Conservation (phyloP, 2,888 invertebrate genomes). For the Alloplasta piceator region DNA sequence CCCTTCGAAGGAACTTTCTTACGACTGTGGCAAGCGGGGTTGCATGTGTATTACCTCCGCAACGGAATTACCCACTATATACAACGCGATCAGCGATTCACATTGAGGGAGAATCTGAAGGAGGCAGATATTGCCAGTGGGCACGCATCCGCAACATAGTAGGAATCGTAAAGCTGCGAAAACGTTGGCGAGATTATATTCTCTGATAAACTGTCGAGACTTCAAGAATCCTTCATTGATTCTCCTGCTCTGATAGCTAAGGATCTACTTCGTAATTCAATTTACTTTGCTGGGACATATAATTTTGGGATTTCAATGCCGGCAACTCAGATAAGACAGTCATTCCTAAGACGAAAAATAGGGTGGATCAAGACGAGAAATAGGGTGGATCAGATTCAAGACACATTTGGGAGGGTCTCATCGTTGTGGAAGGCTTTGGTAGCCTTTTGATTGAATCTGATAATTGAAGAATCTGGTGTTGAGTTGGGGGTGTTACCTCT, state of each 20-base stretch:
- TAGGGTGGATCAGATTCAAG: too few species aligned
- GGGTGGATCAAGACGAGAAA: too few species aligned
- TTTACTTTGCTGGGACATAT: not conserved
- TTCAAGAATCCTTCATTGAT: not conserved
- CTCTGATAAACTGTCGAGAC: conserved; percentile 19
- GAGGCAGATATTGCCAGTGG: conserved; percentile 42
- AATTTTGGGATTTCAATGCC: not conserved
- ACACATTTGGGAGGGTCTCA: too few species aligned
- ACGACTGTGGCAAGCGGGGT: conserved; percentile 27
- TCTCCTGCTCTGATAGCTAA: not conserved
- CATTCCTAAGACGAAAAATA: too few species aligned
- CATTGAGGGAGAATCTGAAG: not conserved
- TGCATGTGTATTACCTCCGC: conserved; percentile 46
- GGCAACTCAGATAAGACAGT: not conserved
- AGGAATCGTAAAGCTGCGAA: conserved; percentile 37
- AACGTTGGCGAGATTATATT: conserved; percentile 19
- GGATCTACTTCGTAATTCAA: not conserved
- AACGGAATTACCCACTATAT: conserved; percentile 27
- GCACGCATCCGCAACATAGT: conserved; percentile 48
- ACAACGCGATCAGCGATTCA: conserved; percentile 22
- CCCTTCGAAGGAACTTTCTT: conserved; percentile 44
- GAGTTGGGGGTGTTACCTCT: too few species aligned
- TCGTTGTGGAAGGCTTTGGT: too few species aligned
- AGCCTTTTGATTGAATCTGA: too few species aligned
- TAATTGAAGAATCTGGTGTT: too few species aligned